Evolutionary conservation across 2,113 vertebrate genomes (phyloP).

Genomic region (Brachirus orientalis): DNA sequence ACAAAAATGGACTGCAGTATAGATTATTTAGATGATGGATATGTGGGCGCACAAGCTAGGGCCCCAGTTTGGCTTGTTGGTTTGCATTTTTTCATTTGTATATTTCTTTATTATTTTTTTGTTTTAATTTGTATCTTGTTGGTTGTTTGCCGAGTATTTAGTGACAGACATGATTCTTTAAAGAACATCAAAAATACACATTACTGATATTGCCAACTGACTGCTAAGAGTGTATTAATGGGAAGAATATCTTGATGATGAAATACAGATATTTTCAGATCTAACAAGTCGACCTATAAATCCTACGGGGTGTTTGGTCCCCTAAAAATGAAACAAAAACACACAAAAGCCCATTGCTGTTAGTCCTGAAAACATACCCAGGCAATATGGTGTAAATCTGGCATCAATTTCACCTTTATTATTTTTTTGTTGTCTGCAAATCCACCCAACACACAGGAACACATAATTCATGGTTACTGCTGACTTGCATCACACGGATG

Average conservation of each 20-base stretch:
- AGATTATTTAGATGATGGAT: slow-evolving; percentile 68
- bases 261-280: slow-evolving; percentile 1
- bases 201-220: no score
- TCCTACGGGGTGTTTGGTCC: neutral
- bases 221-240: neutral
- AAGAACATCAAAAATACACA: neutral
- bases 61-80: slow-evolving; percentile 25
- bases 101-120: neutral
- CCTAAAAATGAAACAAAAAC: slow-evolving; percentile 9
- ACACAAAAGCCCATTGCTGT: slow-evolving; percentile 10
- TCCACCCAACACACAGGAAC: neutral
- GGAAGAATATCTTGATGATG: neutral
- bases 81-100: slow-evolving; percentile 29
- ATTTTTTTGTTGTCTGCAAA: neutral
- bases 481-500: neutral
- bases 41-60: slow-evolving; percentile 58
- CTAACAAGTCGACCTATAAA: slow-evolving; percentile 7
- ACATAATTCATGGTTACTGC: neutral
- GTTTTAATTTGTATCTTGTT: slow-evolving; percentile 24
- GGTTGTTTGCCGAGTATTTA: neutral
- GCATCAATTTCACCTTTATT: neutral
- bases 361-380: neutral
- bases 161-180: slow-evolving; percentile 11
- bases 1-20: slow-evolving; percentile 65
- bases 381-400: neutral